Conservation (phyloP, 2,797 vertebrate species). For the Lagorchestes hirsutus region DNA sequence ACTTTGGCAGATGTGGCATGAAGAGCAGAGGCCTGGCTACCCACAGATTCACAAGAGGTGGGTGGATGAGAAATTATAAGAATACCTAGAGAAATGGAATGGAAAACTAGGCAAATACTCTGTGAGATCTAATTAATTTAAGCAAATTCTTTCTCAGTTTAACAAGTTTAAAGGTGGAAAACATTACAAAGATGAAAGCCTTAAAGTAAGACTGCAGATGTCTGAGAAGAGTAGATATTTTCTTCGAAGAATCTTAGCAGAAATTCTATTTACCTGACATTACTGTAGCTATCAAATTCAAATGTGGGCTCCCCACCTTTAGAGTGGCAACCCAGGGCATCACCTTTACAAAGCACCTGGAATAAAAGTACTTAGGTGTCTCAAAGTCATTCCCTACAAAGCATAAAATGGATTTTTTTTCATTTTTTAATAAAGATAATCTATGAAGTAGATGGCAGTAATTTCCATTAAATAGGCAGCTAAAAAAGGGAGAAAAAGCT, state of each 20-base stretch:
- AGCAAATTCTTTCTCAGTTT: background rate
- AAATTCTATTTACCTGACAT: conserved; percentile 4
- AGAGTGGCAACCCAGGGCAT: conserved; percentile 51
- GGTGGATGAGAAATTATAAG: background rate
- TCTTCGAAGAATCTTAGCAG: background rate
- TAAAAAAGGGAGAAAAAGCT: conserved; percentile 70
- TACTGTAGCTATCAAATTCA: conserved; percentile 6
- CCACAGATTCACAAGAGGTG: background rate
- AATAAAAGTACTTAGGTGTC: conserved; percentile 64
- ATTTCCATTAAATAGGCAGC: conserved; percentile 81
- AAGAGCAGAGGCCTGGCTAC: background rate
- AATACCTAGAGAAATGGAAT: background rate
- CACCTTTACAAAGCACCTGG: conserved; percentile 57
- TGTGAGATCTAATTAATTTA: background rate
- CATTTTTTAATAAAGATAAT: conserved; percentile 75
- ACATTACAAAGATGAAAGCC: conserved; percentile 40
- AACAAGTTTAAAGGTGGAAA: conserved; percentile 25
- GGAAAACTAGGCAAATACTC: background rate
- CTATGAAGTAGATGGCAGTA: conserved; percentile 71
- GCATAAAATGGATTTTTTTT: conserved; percentile 73
- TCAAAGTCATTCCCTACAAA: conserved; percentile 60
- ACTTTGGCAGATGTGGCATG: background rate
- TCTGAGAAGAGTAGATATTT: conserved; percentile 37
- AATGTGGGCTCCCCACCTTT: conserved; percentile 25
- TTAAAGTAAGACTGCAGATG: background rate